Base-by-base conservation (phyloP, 2,113 vertebrate species). In the Rhegmatorhina hoffmannsi region DNA sequence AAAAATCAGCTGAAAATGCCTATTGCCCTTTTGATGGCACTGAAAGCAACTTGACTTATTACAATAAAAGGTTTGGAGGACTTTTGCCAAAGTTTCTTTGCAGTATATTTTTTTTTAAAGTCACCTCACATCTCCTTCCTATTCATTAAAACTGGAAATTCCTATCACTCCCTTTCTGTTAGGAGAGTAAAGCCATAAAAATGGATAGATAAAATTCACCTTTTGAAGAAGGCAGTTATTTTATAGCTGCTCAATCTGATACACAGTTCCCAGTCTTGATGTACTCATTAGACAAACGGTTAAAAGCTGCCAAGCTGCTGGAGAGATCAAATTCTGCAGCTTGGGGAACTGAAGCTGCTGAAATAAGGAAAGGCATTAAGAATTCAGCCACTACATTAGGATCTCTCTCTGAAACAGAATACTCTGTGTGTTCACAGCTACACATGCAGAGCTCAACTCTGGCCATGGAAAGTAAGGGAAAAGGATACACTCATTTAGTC, bases 261-360 rank as follows among this genome's bases (percentile, higher is more conserved):
- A 64, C 13, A 38, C 67, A 91, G 75, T 76, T 63, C 56, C 56
- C 44, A 59, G 52, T 56, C 84, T 87, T 77, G 46, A 86, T 47
- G 76, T 28, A 56, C 60, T 92, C 76, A 88, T 95, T 95, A 94
- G 84, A 90, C 74, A 94, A 94, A 86, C 26, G 85, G 73, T 89
- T 92, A 95, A 92, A 91, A 90, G 76, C 76, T 85, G 75, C 52
- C 68, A 56, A 70, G 50, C 58, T 90, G 31, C 59, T 43, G 49
- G 68, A 73, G 36, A 84, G 75, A 91, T 88, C 60, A 86, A 55
- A 81, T 87, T 85, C 77, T 91, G 84, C 60, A 92, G 75, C 47
- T 60, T 92, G 91, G 72, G 44, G 24, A 53, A 55, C 74, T 68
- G 66, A 84, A 94, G 49, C 36, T 80, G 28, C 29, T 80, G 67